Conservation (phyloP, 2,113 vertebrate genomes). For the Saguinus midas region DNA sequence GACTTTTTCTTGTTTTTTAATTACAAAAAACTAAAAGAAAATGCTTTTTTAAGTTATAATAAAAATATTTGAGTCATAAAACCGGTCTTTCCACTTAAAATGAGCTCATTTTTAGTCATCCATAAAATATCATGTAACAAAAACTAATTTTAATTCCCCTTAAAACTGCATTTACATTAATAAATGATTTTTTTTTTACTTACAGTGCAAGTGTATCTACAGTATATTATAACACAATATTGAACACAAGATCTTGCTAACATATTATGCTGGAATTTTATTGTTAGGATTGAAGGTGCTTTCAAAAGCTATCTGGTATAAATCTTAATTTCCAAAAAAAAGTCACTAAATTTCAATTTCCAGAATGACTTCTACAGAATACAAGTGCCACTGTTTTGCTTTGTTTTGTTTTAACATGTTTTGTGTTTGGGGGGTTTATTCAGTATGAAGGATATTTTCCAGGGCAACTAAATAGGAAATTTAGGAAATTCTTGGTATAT, state of each 20-base stretch:
- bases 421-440: not conserved
- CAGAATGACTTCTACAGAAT: not conserved
- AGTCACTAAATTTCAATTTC: slow-evolving; percentile 50
- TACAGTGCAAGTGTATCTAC: not conserved
- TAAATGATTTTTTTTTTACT: slow-evolving; percentile 12
- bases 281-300: not conserved
- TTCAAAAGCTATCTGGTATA: not conserved
- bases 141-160: slow-evolving; percentile 71
- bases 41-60: slow-evolving; percentile 67
- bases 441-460: not conserved
- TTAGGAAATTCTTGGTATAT: slow-evolving; percentile 27
- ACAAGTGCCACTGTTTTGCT: not conserved
- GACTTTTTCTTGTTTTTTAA: slow-evolving; percentile 70
- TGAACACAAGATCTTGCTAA: slow-evolving; percentile 31
- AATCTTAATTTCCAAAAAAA: slow-evolving; percentile 15
- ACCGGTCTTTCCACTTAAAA: slow-evolving; percentile 70
- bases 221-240: slow-evolving; percentile 15
- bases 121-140: slow-evolving; percentile 64
- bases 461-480: slow-evolving; percentile 25
- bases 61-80: slow-evolving; percentile 61
- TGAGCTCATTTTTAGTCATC: slow-evolving; percentile 59
- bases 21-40: slow-evolving; percentile 54
- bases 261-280: not conserved
- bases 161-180: slow-evolving; percentile 47
- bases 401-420: not conserved